phyloP scores from a whole-genome alignment of 2,797 vertebrate genomes.

The Diceros bicornis region DNA sequence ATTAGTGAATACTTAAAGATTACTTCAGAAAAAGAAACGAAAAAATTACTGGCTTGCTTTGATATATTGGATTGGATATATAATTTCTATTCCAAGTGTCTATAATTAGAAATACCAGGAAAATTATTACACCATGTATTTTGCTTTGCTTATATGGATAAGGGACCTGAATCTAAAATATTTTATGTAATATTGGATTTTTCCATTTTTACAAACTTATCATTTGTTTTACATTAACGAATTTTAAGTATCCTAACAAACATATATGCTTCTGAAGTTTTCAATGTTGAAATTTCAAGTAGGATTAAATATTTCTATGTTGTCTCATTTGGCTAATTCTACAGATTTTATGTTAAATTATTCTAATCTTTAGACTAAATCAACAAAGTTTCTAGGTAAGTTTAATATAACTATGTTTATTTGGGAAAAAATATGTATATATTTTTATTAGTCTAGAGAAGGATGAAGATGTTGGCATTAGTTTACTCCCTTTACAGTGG shows the following conservation, averaged over 20 bases:
- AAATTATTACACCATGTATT: not conserved
- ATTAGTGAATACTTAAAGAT: not conserved
- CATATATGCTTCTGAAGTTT: not conserved
- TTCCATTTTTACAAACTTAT: not conserved
- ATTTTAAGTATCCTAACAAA: constrained; percentile 9
- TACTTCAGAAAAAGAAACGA: not conserved
- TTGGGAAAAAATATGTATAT: not conserved
- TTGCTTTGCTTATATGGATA: not conserved
- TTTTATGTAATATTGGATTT: not conserved
- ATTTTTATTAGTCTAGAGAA: not conserved
- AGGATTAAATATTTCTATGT: not conserved
- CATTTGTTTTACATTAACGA: not conserved
- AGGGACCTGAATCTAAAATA: not conserved
- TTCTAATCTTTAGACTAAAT: not conserved
- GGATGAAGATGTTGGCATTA: not conserved
- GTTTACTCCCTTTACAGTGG: not conserved
- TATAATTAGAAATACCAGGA: not conserved
- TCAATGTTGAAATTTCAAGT: not conserved
- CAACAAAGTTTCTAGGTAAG: not conserved
- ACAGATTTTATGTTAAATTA: not conserved
- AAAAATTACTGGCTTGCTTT: not conserved
- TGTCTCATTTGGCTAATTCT: not conserved
- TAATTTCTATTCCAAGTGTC: not conserved
- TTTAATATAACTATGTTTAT: not conserved
- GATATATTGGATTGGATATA: not conserved